Evolutionary conservation across 2,797 vertebrate genomes (phyloP).

Genomic region (Bradypodion ventrale): DNA sequence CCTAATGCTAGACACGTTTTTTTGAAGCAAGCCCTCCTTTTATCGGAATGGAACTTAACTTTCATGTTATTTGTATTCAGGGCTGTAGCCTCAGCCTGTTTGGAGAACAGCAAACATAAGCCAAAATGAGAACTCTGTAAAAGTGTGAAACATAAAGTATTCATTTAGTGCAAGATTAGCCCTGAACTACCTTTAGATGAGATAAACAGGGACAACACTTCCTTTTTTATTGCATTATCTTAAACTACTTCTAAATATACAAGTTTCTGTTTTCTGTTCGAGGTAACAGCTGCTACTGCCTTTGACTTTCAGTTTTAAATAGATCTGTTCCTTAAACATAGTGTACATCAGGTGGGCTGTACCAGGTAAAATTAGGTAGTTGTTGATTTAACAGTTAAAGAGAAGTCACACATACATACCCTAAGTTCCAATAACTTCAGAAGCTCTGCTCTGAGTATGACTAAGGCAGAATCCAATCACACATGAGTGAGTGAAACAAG

Average conservation of each 20-base stretch:
- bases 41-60: background rate
- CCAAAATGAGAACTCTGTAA: conserved; percentile 52
- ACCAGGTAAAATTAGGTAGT: background rate
- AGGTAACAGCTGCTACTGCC: background rate
- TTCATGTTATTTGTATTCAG: background rate
- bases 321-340: background rate
- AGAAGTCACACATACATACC: background rate
- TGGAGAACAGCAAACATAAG: conserved; percentile 54
- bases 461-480: background rate
- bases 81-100: conserved; percentile 40
- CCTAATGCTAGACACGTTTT: conserved; percentile 1
- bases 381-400: conserved; percentile 2
- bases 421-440: background rate
- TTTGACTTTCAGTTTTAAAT: conserved; percentile 12
- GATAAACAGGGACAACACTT: background rate
- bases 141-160: conserved; percentile 34
- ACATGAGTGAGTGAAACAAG: no score
- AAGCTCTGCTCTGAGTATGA: background rate
- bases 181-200: background rate
- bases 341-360: background rate
- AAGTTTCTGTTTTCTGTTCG: background rate
- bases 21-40: conserved; percentile 12
- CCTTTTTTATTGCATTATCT: background rate
- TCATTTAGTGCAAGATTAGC: conserved; percentile 4
- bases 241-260: background rate